phyloP scores from a whole-genome alignment of 2,113 vertebrate species.

The Corydoras sp. region DNA sequence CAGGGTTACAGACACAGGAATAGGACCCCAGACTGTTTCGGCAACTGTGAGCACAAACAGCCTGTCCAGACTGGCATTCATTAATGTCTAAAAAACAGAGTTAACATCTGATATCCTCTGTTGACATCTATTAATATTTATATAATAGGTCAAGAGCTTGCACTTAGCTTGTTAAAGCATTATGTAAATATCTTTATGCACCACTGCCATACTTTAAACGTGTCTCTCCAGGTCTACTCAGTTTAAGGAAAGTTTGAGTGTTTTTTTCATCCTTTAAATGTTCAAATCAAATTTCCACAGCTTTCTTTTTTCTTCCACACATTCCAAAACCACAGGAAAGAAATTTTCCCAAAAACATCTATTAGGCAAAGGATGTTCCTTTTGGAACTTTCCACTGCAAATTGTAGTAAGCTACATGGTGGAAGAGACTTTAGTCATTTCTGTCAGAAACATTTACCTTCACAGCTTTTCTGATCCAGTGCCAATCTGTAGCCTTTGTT shows the following conservation, averaged over 20 bases:
- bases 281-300: slow-evolving; percentile 26
- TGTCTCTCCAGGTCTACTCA: neutral
- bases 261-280: slow-evolving; percentile 19
- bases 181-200: too few relatives aligned
- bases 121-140: too few relatives aligned
- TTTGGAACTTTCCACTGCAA: slow-evolving; percentile 21
- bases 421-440: neutral
- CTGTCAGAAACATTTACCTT: slow-evolving; percentile 59
- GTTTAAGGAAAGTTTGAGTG: neutral
- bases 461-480: slow-evolving; percentile 56
- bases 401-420: slow-evolving; percentile 4
- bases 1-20: slow-evolving; percentile 75
- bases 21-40: slow-evolving; percentile 85
- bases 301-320: neutral
- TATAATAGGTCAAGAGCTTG: too few relatives aligned
- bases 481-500: slow-evolving; percentile 67
- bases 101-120: neutral
- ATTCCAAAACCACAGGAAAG: slow-evolving; percentile 31
- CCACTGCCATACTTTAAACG: neutral
- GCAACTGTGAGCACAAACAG: slow-evolving; percentile 79
- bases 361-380: slow-evolving; percentile 19
- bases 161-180: too few relatives aligned
- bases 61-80: slow-evolving; percentile 61
- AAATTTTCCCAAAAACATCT: slow-evolving; percentile 19
- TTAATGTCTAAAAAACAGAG: slow-evolving; percentile 63